phyloP scores from a whole-genome alignment of 2,888 invertebrate species.

The Meta bourneti region DNA sequence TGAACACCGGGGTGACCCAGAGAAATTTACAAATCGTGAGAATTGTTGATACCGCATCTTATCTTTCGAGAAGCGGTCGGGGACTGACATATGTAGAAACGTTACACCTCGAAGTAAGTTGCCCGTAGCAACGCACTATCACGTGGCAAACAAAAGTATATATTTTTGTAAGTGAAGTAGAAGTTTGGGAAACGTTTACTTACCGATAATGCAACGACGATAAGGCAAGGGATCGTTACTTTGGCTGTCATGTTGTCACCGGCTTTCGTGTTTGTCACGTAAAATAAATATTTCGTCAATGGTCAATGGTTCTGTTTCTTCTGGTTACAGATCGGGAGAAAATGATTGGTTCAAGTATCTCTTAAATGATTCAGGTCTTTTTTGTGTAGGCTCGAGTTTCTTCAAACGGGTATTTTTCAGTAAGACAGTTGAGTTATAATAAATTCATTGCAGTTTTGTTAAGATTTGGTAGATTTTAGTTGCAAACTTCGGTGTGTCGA shows the following conservation, averaged over 20 bases:
- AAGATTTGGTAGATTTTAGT: too few relatives aligned
- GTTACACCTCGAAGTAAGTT: constrained; percentile 51
- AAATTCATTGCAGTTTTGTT: too few relatives aligned
- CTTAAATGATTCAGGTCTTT: not conserved
- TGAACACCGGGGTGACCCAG: too few relatives aligned
- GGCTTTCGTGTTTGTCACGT: constrained; percentile 25
- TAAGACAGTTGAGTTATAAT: too few relatives aligned
- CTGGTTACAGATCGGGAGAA: not conserved
- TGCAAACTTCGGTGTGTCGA: not conserved
- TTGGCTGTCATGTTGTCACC: constrained; percentile 62
- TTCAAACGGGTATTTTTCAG: too few relatives aligned
- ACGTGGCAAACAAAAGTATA: constrained; percentile 68
- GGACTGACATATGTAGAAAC: constrained; percentile 27
- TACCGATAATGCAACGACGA: constrained; percentile 68
- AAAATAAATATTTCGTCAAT: constrained; percentile 21
- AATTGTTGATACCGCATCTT: constrained; percentile 19
- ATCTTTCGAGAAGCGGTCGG: constrained; percentile 17
- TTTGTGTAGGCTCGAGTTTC: too few relatives aligned
- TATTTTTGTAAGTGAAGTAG: constrained; percentile 64
- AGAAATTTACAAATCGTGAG: not conserved
- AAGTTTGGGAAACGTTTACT: constrained; percentile 71
- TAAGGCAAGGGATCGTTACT: constrained; percentile 59
- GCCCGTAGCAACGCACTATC: constrained; percentile 68
- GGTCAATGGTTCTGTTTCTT: not conserved
- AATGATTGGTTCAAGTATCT: not conserved